Base-by-base conservation (phyloP, 2,888 invertebrate species). In the Aphodius granarius region DNA sequence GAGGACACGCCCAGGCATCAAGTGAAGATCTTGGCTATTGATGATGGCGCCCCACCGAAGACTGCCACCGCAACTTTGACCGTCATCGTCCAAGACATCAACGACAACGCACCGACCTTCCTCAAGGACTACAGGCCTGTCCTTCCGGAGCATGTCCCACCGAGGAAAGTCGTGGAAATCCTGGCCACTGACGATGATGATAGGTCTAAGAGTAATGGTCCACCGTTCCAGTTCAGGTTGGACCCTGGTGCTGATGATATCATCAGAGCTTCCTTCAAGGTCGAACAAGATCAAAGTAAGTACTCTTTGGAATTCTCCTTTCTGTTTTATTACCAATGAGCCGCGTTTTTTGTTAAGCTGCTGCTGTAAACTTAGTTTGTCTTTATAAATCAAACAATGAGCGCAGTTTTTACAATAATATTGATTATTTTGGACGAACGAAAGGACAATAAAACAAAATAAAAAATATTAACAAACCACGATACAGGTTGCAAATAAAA, bases 1-100 rank as follows among this genome's bases (percentile, higher is more conserved):
- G 98, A 98, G 88, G 97, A 97, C 82, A 97, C 97, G 9, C 97
- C 97, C 0, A 90, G 97, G 71, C 98, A 98, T 90, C 97, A 97
- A 89, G 96, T 98, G 4, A 97, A 97, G 89, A 97, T 98, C 80
- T 89, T 98, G 83, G 98, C 98, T 3, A 97, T 97, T 83, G 97
- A 98, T 85, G 97, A 97, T 86, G 97, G 97, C 1, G 92, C 95
- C 16, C 97, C 97, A 1, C 95, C 97, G 0, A 95, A 96, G 88
- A 97, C 97, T 6, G 97, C 97, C 0, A 97, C 97, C 0, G 97
- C 97, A 0, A 97, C 97, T 0, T 88, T 97, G 66, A 97, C 97
- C 2, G 97, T 97, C 18, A 96, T 97, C 79, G 97, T 98, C 20
- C 95, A 96, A 87, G 97, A 97, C 84, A 97, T 97, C 79, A 97